These are phyloP conservation scores for Athene noctua DNA, from an alignment of 2,113 vertebrate species.

Conservation along the genomic window DNA sequence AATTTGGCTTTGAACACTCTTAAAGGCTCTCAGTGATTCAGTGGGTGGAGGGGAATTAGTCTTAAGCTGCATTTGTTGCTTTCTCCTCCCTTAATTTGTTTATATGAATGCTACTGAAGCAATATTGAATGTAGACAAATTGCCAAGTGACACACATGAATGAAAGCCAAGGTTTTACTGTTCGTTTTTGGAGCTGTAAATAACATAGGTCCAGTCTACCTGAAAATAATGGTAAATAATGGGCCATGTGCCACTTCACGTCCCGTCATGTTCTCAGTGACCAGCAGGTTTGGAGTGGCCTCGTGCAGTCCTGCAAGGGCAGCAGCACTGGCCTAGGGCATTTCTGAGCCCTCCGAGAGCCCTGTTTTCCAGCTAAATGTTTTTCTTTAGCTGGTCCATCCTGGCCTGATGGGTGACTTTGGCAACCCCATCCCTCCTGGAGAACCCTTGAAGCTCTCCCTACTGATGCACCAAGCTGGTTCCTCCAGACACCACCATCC, in stretches of 20 bases:
- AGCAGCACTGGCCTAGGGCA: fast-evolving
- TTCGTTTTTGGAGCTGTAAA: not conserved
- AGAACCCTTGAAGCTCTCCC: not conserved
- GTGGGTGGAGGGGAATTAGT: slow-evolving; percentile 66
- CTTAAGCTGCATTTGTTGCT: slow-evolving; percentile 58
- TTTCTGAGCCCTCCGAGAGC: not conserved
- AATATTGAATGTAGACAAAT: slow-evolving; percentile 19
- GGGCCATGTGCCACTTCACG: not conserved
- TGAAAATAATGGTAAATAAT: slow-evolving; percentile 9
- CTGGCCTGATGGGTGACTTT: not conserved
- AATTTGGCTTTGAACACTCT: slow-evolving; percentile 60
- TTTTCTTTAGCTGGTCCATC: not conserved
- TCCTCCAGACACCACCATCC: not conserved
- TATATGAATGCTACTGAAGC: slow-evolving; percentile 34
- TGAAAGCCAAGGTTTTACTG: not conserved
- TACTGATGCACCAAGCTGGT: not conserved
- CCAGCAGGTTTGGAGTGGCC: not conserved
- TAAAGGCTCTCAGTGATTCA: slow-evolving; percentile 56
- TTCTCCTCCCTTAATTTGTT: slow-evolving; percentile 68
- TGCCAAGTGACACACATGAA: slow-evolving; percentile 35
- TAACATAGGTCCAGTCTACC: not conserved
- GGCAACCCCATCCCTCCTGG: not conserved
- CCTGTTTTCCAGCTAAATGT: not conserved
- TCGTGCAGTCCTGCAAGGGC: not conserved
- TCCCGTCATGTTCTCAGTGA: not conserved